Evolutionary conservation across 2,888 invertebrate species (phyloP), one percentile per base, ranked within the genome.

Genomic region (Coleophora flavipennella): DNA sequence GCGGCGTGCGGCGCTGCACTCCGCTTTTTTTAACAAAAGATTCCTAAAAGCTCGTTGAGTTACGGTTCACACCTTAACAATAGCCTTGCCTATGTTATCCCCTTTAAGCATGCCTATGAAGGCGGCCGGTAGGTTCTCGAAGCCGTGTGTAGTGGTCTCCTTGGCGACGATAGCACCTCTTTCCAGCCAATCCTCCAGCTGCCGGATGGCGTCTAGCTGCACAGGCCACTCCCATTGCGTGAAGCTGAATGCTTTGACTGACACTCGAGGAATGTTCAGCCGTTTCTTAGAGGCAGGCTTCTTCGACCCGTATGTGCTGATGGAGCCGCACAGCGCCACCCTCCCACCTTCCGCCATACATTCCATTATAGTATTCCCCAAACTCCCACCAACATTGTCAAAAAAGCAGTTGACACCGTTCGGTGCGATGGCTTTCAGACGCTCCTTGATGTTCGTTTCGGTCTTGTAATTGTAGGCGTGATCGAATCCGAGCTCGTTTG

Each of bases 321-420:
- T 90, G 8, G 87, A 74, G 2, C 90, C 90, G 58, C 89, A 90
- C 0, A 88, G 76, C 0, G 89, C 77, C 13, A 90, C 73, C 13
- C 89, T 74, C 1, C 90, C 90, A 44, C 67, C 71, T 6, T 45
- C 41, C 28, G 85, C 89, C 90, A 90, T 89, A 45, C 86, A 85
- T 32, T 72, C 65, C 38, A 89, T 62, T 10, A 90, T 84, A 1
- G 54, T 66, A 13, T 69, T 67, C 4, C 87, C 84, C 28, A 90
- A 71, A n/a, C 83, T 80, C 2, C 90, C 90, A 1, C 90, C 91
- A 12, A 90, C 91, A 57, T 91, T 91, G 56, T 92, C 91, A 58
- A 91, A 91, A 57, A 88, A 91, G 50, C 89, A 89, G 56, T 92
- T 90, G 0, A 92, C 69, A 2, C 90, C 90, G 7, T 87, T 65